Base-by-base conservation (phyloP, 2,797 vertebrate genomes). In the Brotula barbata region DNA sequence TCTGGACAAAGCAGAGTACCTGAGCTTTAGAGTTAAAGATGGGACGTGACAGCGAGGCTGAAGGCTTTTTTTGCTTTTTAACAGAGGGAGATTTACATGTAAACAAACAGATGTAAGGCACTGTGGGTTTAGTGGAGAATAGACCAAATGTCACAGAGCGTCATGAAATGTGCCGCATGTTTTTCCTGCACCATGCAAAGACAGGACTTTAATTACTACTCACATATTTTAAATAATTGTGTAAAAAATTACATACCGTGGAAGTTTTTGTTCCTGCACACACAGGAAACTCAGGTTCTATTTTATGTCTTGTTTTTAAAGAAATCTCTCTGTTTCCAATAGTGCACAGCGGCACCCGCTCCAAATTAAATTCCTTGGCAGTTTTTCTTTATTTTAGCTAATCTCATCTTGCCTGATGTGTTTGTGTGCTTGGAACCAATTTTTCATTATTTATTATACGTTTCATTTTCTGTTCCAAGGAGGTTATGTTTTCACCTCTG, bases 11-110 rank as follows among this genome's bases (percentile, higher is more conserved):
- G 42, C 45, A 11, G 31, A 10, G 25, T 49, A 76, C 77, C 81
- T 83, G 79, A 75, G 67, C 53, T 56, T 54, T 47, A 47, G 58
- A 77, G 55, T 71, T 71, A 60, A 73, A 78, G 59, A 85, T 70
- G 59, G 42, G 56, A 68, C 41, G 12, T 80, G 82, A 81, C 73
- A 81, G 75, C 63, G 19, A 1, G 46, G 57, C 43, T 48, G 51
- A 53, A 57, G 69, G 54, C 51, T 62, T 41, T 75, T 77, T 71
- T 39, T 28, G 3, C 9, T 33, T 33, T 33, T 33, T 33, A 40
- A 49, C 54, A 8, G 20, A n/a, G n/a, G n/a, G n/a, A 58, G 55
- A 49, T 25, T 43, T 21, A 14, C 41, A 51, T 57, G 50, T 47
- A 46, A 50, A 79, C 64, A 64, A 42, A 61, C 16, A 51, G 14